Conservation (phyloP, 1,140 invertebrate species). For the Zaprionus inermis region DNA sequence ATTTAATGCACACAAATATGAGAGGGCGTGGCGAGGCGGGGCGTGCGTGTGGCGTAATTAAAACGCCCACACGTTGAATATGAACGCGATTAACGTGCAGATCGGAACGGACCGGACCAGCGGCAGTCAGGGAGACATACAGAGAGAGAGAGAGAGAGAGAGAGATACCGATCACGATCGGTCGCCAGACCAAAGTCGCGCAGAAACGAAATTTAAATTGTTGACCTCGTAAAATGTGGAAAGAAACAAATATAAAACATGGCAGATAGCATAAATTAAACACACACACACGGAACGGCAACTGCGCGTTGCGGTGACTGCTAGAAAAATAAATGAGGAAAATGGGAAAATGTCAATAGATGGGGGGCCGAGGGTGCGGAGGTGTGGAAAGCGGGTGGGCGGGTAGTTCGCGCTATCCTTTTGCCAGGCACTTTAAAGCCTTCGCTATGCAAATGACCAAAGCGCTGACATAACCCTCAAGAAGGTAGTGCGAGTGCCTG, state of each 20-base stretch:
- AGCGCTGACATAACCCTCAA: conserved; percentile 16
- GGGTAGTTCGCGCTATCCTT: conserved; percentile 35
- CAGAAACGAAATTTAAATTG: conserved; percentile 65
- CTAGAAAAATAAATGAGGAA: conserved; percentile 73
- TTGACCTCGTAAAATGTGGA: conserved; percentile 67
- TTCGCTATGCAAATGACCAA: conserved; percentile 74
- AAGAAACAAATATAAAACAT: conserved; percentile 35
- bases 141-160: background rate
- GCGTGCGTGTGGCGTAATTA: conserved; percentile 61
- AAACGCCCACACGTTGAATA: conserved; percentile 61
- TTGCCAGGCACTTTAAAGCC: conserved; percentile 18
- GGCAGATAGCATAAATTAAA: conserved; percentile 69
- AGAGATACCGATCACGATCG: conserved; percentile 2
- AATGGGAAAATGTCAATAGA: conserved; percentile 46
- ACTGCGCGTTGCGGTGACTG: conserved; percentile 50
- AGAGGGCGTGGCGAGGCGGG: background rate
- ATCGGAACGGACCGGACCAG: conserved; percentile 1
- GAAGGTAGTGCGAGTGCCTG: background rate
- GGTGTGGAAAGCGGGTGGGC: conserved; percentile 15
- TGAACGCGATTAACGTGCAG: conserved; percentile 25
- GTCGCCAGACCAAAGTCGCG: conserved; percentile 29
- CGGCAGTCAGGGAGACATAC: background rate
- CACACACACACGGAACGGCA: conserved; percentile 36
- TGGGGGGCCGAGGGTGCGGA: background rate
- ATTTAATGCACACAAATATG: conserved; percentile 44